phyloP scores from a whole-genome alignment of 2,797 vertebrate species.

The Oreortyx pictus region DNA sequence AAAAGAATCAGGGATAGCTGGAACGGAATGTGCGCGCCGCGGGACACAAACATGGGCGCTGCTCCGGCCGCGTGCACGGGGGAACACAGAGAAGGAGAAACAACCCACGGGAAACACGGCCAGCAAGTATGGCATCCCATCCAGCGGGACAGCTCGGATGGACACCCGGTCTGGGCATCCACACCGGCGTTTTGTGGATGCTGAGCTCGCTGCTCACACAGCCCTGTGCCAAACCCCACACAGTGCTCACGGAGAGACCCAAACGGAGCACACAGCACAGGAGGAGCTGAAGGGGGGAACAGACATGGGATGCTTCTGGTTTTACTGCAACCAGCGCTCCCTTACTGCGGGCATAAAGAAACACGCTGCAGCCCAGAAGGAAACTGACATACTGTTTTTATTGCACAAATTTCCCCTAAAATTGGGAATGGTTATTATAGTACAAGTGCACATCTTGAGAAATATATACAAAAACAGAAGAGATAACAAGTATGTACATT shows the following conservation, averaged over 20 bases:
- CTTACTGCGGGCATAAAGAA: accelerated
- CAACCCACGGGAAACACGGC: neutral
- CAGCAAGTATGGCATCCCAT: neutral
- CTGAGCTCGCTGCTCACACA: neutral
- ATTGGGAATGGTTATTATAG: constrained; percentile 92
- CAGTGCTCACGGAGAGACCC: neutral
- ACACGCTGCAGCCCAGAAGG: constrained; percentile 19
- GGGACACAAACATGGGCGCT: neutral
- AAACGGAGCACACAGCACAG: too few species aligned
- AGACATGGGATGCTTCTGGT: accelerated
- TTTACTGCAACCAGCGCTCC: accelerated
- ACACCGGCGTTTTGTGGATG: neutral
- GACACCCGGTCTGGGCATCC: neutral
- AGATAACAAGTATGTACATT: constrained; percentile 91
- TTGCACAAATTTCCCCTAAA: constrained; percentile 99
- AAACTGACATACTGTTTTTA: constrained; percentile 89
- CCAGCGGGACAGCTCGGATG: neutral
- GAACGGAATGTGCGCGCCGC: neutral
- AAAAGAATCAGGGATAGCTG: neutral
- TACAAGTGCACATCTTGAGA: constrained; percentile 90
- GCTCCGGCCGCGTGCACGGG: neutral
- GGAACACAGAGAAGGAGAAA: neutral
- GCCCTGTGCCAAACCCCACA: neutral
- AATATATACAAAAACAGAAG: constrained; percentile 92
- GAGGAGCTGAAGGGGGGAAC: neutral